Percentiles rank a stretch among this genome's conserved stretches.
phyloP scores from a whole-genome alignment of 2,888 invertebrate species.

The Bombylius major region DNA sequence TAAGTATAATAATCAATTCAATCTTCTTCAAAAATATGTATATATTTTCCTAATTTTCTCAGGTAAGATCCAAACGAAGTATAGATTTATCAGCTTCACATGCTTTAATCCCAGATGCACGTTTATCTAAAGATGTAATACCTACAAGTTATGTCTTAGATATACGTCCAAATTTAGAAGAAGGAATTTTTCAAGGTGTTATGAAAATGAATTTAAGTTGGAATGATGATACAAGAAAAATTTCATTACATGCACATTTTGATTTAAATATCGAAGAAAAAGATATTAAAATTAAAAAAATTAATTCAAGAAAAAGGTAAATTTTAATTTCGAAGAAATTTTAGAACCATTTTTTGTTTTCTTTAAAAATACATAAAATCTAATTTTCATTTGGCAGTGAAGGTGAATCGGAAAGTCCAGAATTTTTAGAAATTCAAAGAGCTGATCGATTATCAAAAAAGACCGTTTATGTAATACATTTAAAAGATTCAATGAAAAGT shows the following conservation, averaged over 20 bases:
- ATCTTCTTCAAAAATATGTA: too few species aligned
- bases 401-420: background rate
- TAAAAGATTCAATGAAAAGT: slow-evolving; percentile 45
- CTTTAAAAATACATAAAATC: background rate
- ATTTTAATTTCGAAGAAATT: background rate
- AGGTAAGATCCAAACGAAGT: slow-evolving; percentile 34
- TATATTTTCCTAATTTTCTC: background rate
- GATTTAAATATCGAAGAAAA: slow-evolving; percentile 46
- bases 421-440: slow-evolving; percentile 26
- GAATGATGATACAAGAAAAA: slow-evolving; percentile 45
- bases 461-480: slow-evolving; percentile 45
- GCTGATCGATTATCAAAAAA: slow-evolving; percentile 46
- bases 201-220: slow-evolving; percentile 59
- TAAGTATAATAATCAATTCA: too few species aligned
- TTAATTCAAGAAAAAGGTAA: slow-evolving; percentile 20
- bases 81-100: slow-evolving; percentile 61
- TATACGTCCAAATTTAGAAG: slow-evolving; percentile 51
- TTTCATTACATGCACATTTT: slow-evolving; percentile 52
- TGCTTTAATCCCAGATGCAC: slow-evolving; percentile 47
- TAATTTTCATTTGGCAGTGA: background rate
- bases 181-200: slow-evolving; percentile 52
- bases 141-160: slow-evolving; percentile 55
- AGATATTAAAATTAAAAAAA: slow-evolving; percentile 37
- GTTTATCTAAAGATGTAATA: slow-evolving; percentile 47
- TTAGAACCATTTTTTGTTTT: background rate